Evolutionary conservation across 2,888 invertebrate genomes (phyloP), one percentile per base, ranked within the genome.

Genomic region (Chaitophorus viminalis): DNA sequence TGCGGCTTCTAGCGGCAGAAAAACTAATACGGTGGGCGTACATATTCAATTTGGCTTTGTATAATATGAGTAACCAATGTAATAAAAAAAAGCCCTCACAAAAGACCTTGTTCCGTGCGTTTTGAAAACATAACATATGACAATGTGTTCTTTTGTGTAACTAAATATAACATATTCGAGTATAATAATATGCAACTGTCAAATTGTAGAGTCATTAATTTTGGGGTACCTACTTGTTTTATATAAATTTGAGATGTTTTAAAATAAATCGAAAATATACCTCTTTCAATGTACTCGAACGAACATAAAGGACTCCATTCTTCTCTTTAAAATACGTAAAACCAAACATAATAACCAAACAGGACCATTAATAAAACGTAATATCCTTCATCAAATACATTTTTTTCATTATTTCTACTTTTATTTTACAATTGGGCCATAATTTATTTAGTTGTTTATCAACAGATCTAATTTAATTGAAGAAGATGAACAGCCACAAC

Each of bases 21-120:
- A 87, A 81, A 87, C 87, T 87, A 87, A 87, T 87, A 87, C 79
- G 81, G 79, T 87, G 87, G 87, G 87, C 87, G 87, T 87, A 87
- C 87, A 87, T 87, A 87, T 87, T 87, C 87, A 87, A 87, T 87
- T 87, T 87, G 46, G 74, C 79, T 87, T 79, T 87, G 79, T 87
- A 87, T 74, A 65, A 87, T 81, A 87, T 74, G 79, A 87, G 87
- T 81, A 87, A 81, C 79, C 81, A 81, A 87, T 81, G 81, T 74
- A 78, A 87, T 81, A 87, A 87, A 87, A 87, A 85, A 78, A 81
- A 74, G 1, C 87, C 74, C 81, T 81, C 18, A 74, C 74, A 87
- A 87, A 72, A 87, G 87, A 74, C 87, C 87, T 81, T 33, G 87
- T 75, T 87, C 39, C 70, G 72, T 86, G 33, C 79, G 78, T 86